A percentile compares a stretch with the other conserved stretches of the same genome.
Conservation (phyloP, 2,113 vertebrate genomes). For the Tupaia tana region DNA sequence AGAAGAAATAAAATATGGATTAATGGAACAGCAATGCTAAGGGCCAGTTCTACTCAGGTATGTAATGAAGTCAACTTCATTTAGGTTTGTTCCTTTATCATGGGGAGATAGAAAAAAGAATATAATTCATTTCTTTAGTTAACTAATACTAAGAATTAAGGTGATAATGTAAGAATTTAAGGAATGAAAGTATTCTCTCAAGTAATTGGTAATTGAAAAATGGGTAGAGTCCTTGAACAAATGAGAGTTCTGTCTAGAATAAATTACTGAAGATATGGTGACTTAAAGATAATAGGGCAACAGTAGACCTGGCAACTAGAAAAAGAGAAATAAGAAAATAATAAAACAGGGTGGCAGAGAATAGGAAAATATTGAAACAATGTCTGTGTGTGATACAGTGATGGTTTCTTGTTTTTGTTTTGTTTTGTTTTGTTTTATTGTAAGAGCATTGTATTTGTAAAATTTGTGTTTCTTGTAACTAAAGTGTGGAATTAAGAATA, state of each 20-base stretch:
- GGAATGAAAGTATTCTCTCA: not conserved
- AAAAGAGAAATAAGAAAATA: not conserved
- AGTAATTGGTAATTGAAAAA: not conserved
- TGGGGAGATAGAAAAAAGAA: not conserved
- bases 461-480: conserved; percentile 29
- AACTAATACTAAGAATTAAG: not conserved
- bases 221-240: not conserved
- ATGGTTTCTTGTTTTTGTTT: not conserved
- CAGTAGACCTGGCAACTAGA: not conserved
- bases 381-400: not conserved
- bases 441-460: not conserved
- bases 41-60: conserved; percentile 32
- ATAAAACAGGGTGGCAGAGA: not conserved
- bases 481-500: conserved; percentile 39
- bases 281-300: not conserved
- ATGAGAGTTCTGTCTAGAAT: not conserved
- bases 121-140: not conserved
- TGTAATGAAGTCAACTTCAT: not conserved
- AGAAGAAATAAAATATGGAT: conserved; percentile 35
- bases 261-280: not conserved
- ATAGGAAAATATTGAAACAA: not conserved
- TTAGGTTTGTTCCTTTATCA: not conserved
- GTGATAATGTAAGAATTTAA: not conserved
- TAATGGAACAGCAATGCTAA: not conserved
- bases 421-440: not conserved